phyloP scores from a whole-genome alignment of 2,888 invertebrate species.

The Piscicola geometra region DNA sequence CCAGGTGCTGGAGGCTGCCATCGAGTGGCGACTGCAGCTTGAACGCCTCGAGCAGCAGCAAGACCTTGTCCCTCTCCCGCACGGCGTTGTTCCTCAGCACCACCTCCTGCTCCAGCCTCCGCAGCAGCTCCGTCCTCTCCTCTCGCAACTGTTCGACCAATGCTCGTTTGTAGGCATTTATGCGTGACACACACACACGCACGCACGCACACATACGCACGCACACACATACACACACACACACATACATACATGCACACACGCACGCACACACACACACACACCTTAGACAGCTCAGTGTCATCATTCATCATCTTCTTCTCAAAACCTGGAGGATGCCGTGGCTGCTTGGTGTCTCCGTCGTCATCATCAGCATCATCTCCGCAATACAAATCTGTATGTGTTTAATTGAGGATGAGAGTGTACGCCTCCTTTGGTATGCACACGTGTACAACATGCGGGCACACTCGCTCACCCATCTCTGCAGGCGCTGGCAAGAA shows the following conservation, averaged over 20 bases:
- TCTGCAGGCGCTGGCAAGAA: too few species aligned
- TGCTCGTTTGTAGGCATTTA: not conserved
- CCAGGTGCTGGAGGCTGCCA: not conserved
- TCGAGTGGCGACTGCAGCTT: not conserved
- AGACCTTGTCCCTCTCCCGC: not conserved
- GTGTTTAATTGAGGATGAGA: not conserved
- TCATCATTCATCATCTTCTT: not conserved
- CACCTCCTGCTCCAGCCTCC: not conserved
- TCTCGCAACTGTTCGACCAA: not conserved
- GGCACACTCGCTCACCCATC: too few species aligned
- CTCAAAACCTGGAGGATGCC: constrained; percentile 4
- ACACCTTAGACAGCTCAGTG: not conserved
- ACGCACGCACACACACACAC: not conserved
- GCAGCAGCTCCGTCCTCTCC: not conserved
- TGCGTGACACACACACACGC: not conserved
- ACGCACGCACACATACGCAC: constrained; percentile 18
- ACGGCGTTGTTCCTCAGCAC: not conserved
- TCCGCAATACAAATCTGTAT: not conserved
- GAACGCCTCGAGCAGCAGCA: not conserved
- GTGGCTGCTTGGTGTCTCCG: not conserved
- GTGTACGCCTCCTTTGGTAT: not conserved
- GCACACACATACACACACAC: not conserved
- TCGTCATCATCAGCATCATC: not conserved
- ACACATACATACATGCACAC: not conserved
- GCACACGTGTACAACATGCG: too few species aligned